Evolutionary conservation across 2,888 invertebrate species (phyloP).

Genomic region (Auanema freiburgensis): DNA sequence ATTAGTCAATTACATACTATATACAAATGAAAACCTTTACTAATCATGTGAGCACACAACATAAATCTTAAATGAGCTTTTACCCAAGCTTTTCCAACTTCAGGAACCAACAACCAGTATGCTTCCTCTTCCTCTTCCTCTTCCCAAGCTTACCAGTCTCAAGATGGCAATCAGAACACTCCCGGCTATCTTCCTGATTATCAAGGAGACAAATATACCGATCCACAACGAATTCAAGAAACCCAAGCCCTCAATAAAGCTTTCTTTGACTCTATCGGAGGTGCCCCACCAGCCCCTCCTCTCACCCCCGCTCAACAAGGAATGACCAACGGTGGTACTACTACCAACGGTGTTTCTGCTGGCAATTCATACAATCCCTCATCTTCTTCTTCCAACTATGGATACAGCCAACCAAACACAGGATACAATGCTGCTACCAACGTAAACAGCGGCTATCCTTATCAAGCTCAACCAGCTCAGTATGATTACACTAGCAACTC

Average conservation of each 20-base stretch:
- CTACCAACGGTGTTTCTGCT: neutral
- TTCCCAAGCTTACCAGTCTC: conserved; percentile 54
- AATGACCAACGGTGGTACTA: conserved; percentile 18
- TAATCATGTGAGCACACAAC: conserved; percentile 6
- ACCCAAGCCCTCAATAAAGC: conserved; percentile 51
- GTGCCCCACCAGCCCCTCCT: conserved; percentile 47
- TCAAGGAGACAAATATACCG: conserved; percentile 55
- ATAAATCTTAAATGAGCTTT: neutral
- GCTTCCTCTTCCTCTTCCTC: conserved; percentile 19
- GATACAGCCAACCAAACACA: neutral
- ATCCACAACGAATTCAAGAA: conserved; percentile 51
- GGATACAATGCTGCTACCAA: neutral
- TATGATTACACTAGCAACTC: neutral
- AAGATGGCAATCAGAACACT: conserved; percentile 45
- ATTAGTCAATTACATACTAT: neutral
- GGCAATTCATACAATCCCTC: neutral
- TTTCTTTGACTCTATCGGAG: conserved; percentile 55
- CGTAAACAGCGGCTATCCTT: neutral
- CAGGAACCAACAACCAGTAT: conserved; percentile 10
- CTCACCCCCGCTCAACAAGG: conserved; percentile 40
- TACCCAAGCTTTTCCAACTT: neutral
- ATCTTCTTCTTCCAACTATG: neutral
- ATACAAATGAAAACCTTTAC: neutral
- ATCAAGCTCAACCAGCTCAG: no score
- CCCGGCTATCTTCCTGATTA: conserved; percentile 60